Conservation (phyloP, 2,888 invertebrate genomes). For the Cotesia congregata region DNA sequence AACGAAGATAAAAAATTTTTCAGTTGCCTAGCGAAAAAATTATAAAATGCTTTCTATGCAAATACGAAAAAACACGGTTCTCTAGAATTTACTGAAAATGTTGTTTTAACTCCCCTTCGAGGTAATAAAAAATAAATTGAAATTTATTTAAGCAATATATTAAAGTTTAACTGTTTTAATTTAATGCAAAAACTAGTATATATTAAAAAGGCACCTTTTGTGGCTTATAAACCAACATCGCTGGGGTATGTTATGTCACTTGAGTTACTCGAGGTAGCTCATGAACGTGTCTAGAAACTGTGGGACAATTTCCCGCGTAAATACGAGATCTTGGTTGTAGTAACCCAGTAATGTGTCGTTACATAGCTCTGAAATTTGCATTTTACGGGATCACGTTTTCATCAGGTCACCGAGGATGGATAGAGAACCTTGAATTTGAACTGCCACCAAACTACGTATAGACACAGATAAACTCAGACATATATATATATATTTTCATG, state of each 20-base stretch:
- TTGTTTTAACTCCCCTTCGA: neutral
- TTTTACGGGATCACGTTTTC: constrained; percentile 49
- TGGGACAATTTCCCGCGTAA: constrained; percentile 16
- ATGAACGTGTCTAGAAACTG: constrained; percentile 10
- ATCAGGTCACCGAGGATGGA: constrained; percentile 1
- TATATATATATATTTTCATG: neutral
- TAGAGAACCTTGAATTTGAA: neutral
- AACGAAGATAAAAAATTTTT: too few relatives aligned
- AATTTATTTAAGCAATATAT: neutral
- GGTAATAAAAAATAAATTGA: neutral
- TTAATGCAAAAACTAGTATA: neutral
- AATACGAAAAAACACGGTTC: too few relatives aligned
- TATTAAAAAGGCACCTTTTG: constrained; percentile 7
- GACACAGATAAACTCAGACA: neutral
- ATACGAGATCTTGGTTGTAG: constrained; percentile 33
- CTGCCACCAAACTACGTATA: neutral
- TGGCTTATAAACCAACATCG: constrained; percentile 9
- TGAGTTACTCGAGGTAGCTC: constrained; percentile 10
- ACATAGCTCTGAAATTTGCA: constrained; percentile 46
- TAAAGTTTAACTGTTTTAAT: neutral
- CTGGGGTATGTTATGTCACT: neutral
- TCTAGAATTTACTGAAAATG: neutral
- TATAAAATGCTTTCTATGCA: too few relatives aligned
- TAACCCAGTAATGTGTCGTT: constrained; percentile 40
- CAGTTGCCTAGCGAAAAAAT: too few relatives aligned